phyloP scores from a whole-genome alignment of 1,140 invertebrate species.

The Drosophila azteca region DNA sequence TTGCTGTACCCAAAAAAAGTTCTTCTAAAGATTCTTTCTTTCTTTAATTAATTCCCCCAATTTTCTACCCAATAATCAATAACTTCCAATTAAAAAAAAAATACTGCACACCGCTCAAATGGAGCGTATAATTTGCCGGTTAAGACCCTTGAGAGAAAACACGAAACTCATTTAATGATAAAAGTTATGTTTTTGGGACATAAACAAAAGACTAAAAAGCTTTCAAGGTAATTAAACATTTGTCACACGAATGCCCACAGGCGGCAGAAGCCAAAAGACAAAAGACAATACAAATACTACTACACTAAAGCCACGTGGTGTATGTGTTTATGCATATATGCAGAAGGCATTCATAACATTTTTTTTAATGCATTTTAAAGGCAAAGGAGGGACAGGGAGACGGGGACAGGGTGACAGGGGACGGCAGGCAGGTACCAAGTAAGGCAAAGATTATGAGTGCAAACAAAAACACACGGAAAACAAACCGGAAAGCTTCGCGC shows the following conservation, averaged over 20 bases:
- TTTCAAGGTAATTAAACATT: constrained; percentile 74
- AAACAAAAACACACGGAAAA: constrained; percentile 42
- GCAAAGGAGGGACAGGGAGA: constrained; percentile 11
- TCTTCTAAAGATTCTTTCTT: no score
- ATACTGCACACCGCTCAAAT: constrained; percentile 7
- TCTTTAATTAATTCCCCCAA: neutral
- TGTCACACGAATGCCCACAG: constrained; percentile 28
- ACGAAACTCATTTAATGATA: constrained; percentile 60
- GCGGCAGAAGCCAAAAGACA: constrained; percentile 7
- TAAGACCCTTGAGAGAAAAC: constrained; percentile 44
- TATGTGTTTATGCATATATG: constrained; percentile 58
- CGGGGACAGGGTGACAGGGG: neutral
- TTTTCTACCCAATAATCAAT: constrained; percentile 9
- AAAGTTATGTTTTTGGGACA: constrained; percentile 62
- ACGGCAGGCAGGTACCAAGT: constrained; percentile 32
- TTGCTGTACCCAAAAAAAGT: constrained; percentile 10
- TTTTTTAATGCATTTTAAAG: constrained; percentile 72
- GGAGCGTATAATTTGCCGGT: constrained; percentile 23
- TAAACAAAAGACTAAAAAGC: constrained; percentile 50
- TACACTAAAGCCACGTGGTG: constrained; percentile 4
- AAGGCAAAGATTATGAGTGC: constrained; percentile 71
- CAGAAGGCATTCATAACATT: constrained; percentile 51
- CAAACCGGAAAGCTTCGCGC: constrained; percentile 41
- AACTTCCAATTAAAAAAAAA: no score
- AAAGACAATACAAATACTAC: constrained; percentile 16